Base-by-base conservation (phyloP, 2,888 invertebrate genomes). In the Erannis defoliaria region DNA sequence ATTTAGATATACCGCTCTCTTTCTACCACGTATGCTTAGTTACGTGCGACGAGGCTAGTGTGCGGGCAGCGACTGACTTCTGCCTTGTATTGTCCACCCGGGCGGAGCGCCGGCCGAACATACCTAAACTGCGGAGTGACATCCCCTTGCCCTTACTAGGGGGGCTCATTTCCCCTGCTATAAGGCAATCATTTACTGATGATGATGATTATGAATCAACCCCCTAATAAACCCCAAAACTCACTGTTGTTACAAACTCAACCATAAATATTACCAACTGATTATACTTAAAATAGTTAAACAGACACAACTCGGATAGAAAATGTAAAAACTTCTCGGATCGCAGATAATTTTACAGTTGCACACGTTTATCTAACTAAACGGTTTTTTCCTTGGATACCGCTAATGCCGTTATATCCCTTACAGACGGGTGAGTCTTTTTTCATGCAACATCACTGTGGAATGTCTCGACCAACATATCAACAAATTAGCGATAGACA, bases 401-500 rank as follows among this genome's bases (percentile, higher is more conserved):
- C 67, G 62, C 65, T 67, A 67, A 57, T 45, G 60, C 70, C 67
- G 68, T 68, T 67, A 66, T 58, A 53, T 67, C 55, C 62, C 65
- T 64, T 64, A 53, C 57, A 64, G 60, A 64, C 68, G 64, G 60
- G 62, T 65, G 65, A 55, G 38, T 40, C 35, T 48, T 65, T 66
- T 67, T 64, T 67, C 53, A 58, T 53, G 33, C 16, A 16, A 56
- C 56, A 43, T 55, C 55, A 63, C 50, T 10, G 50, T 37, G 59
- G 61, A 56, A 68, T 64, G 64, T 49, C 10, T 45, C 46, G 21
- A 53, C 16, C 2, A 55, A 37, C 54, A 37, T 23, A 18, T 40
- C 50, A 29, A 45, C 56, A 33, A 42, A 48, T 57, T 21, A 42
- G 42, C n/a, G 35, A 46, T 42, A 33, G 29, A 42, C 53, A 56